A percentile compares a stretch with the other conserved stretches of the same genome.
Conservation (phyloP, 1,140 invertebrate species). For the Mya arenaria region DNA sequence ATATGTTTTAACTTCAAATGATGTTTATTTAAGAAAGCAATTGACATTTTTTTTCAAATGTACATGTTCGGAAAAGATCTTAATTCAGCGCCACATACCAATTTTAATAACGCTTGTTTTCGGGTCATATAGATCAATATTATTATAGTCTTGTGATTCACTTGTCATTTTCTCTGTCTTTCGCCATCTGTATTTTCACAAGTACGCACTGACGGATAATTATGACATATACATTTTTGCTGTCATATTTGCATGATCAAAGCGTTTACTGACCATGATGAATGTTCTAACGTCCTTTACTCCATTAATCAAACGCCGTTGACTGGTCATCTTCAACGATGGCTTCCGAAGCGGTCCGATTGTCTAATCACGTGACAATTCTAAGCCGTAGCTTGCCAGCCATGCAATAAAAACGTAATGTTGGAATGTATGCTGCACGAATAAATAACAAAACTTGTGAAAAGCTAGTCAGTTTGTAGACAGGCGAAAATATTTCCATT, state of each 20-base stretch:
- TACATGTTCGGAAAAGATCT: too few relatives aligned
- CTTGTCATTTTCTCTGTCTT: too few relatives aligned
- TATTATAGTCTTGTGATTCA: too few relatives aligned
- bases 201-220: conserved; percentile 50
- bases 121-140: too few relatives aligned
- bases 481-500: too few relatives aligned
- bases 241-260: conserved; percentile 52
- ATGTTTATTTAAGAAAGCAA: too few relatives aligned
- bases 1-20: too few relatives aligned
- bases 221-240: conserved; percentile 52
- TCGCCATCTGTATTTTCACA: too few relatives aligned
- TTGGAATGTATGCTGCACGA: background rate
- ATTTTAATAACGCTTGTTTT: too few relatives aligned
- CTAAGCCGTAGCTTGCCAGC: conserved; percentile 29
- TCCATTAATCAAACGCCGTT: conserved; percentile 45
- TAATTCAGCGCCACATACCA: too few relatives aligned
- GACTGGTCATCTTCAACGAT: background rate
- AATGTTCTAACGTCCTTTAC: conserved; percentile 34
- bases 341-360: conserved; percentile 28
- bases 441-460: background rate
- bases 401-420: conserved; percentile 36
- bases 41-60: too few relatives aligned
- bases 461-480: background rate
- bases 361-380: conserved; percentile 47
- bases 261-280: conserved; percentile 50